phyloP scores from a whole-genome alignment of 2,888 invertebrate genomes.

The Aelia acuminata region DNA sequence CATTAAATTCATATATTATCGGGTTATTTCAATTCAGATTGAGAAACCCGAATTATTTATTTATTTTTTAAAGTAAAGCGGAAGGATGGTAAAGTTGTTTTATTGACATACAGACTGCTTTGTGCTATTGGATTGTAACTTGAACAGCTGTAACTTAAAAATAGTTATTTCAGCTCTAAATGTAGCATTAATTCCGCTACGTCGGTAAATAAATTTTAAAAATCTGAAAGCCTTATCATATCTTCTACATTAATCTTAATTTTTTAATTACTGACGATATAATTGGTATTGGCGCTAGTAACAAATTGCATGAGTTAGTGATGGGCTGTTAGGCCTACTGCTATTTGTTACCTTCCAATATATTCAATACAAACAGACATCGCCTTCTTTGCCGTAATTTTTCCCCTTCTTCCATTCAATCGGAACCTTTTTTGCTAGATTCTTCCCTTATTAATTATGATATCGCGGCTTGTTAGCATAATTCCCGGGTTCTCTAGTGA shows the following conservation, averaged over 20 bases:
- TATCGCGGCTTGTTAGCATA: not conserved
- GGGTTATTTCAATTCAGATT: too few species aligned
- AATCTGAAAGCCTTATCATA: not conserved
- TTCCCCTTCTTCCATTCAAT: not conserved
- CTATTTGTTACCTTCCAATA: not conserved
- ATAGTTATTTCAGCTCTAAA: too few species aligned
- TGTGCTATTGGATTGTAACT: too few species aligned
- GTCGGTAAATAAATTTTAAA: not conserved
- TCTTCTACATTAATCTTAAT: not conserved
- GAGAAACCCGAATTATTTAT: too few species aligned
- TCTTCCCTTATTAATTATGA: not conserved
- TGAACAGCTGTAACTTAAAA: too few species aligned
- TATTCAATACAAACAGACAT: not conserved
- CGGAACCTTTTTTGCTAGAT: not conserved
- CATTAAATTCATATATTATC: too few species aligned
- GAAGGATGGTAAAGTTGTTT: too few species aligned
- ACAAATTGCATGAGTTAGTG: not conserved
- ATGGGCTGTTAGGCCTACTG: not conserved
- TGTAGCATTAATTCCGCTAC: too few species aligned
- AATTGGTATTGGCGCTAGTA: not conserved
- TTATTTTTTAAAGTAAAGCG: too few species aligned
- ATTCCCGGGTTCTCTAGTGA: not conserved
- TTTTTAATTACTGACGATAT: not conserved
- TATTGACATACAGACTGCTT: too few species aligned
- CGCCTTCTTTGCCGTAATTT: not conserved